Base-by-base conservation (phyloP, 2,888 invertebrate species). In the Allygus modestus region DNA sequence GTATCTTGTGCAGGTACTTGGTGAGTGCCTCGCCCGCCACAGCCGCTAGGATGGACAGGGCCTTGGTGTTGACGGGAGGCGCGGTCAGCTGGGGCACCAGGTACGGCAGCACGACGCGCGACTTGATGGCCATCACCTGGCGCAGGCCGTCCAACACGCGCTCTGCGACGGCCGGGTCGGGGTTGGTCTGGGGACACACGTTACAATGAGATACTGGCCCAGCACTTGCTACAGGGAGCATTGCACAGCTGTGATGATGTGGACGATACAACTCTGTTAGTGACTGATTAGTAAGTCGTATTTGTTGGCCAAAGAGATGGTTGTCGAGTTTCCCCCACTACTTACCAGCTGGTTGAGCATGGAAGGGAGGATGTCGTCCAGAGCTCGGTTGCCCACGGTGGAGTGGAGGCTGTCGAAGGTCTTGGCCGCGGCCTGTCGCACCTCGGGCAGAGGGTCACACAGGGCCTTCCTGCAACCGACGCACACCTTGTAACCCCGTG, bases 51-150 rank as follows among this genome's bases (percentile, higher is more conserved):
- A 98, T 97, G 0, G 98, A 97, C 83, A 99, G 92, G 0, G 98
- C 99, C 91, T 97, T 96, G 17, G 98, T 97, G 91, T 99, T 98
- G 9, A 97, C 96, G 26, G 97, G 97, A 7, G 94, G 93, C 9
- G 95, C 94, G 0, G 97, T 98, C 89, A 99, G 92, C 91, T 98
- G 96, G 2, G 99, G 99, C 86, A 99, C 96, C 86, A 99, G 93
- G 91, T 98, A 99, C 0, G 99, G 99, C 87, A 99, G 92, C 83
- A 99, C 98, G 0, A 98, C 98, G 88, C 97, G 93, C 0, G 98
- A 97, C 91, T 99, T 99, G 84, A 99, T 97, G 17, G 97, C 95
- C 97, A 99, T 98, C 58, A 99, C 97, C 93, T 99, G 98, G 85
- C 97, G 94, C 87, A 99, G 92, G 26, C 99, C 99, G 90, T 99